Evolutionary conservation across 2,113 vertebrate genomes (phyloP), one percentile per base, ranked within the genome.

Genomic region (Neoarius graeffei): DNA sequence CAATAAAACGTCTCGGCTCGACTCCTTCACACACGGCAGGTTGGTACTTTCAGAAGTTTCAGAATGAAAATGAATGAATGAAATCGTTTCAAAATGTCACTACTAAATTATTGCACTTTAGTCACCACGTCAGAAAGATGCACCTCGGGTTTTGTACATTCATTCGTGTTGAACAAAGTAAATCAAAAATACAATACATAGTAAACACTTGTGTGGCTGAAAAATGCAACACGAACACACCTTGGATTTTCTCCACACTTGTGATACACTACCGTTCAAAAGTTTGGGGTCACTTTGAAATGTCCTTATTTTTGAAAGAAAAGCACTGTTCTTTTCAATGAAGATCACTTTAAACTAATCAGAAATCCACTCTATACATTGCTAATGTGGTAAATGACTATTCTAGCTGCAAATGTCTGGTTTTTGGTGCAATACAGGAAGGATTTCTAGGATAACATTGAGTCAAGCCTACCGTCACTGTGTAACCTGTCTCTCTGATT

Each of bases 81-180:
- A 86, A 42, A 90, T 77, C 79, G 84, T 60, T 81, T 71, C 14
- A 82, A 64, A 84, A 89, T 52, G 88, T 77, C 85, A 73, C 84
- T 86, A 91, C 90, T 89, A 92, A 79, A 91, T 93, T 98, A 98
- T 97, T 97, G 96, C 96, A 97, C 96, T 94, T 95, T 88, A 91
- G 94, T 95, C 93, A 94, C 84, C 92, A 94, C 93, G 93, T 93
- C 42, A 42, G 42, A 42, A 88, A 88, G 92, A 95, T 92, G 92
- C 87, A 73, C 15, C 91, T 85, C 25, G 77, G 86, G 69, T 87
- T 87, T 84, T 87, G 73, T 83, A 62, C 88, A 89, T 76, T 57
- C 80, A 90, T 90, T 83, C 71, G 7, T 52, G 48, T 48, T 77
- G 1, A 92, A 91, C 25, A 84, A 48, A 62, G 27, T 81, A 88